Evolutionary conservation across 1,140 invertebrate species (phyloP), one percentile per base, ranked within the genome.

Genomic region (Tetramorium parvispinum): DNA sequence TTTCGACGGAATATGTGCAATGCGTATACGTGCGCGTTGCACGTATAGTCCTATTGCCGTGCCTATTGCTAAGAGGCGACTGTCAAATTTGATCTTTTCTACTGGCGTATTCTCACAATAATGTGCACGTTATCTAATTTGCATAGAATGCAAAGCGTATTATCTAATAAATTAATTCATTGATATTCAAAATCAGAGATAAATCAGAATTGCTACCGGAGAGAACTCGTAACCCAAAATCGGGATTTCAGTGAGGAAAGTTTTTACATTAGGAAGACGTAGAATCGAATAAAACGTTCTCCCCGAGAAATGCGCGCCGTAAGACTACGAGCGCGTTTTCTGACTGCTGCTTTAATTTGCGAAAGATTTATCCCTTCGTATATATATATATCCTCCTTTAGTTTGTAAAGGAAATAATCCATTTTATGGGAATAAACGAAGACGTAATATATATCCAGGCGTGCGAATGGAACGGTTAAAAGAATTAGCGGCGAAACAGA

Each of bases 371-470:
- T 82, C 68, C 79, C 66, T 32, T 46, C 40, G 66, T 32, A 82
- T 37, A 81, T 81, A 40, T 40, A 40, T 40, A 10, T 43, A 51
- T 24, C 2, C 10, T 49, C 68, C 27, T 83, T 61, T 46, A 83
- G 79, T 83, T 73, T 73, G 68, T 75, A 83, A 83, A 83, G 68
- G 55, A 83, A 83, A 83, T 75, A 83, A 83, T 75, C 68, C 68
- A 83, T 59, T 83, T 83, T 61, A 73, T 73, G 68, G 40, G 68
- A 75, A 83, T 83, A 83, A 83, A 83, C 68, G 79, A 83, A 83
- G 68, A 73, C 57, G 68, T 83, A 75, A 83, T 83, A 46, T 81
- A 68, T 83, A 59, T 75, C 18, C 53, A 49, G 66, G 18, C 55
- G 68, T 24, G 53, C 79, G 68, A 75, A 83, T 83, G 79, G 24